Conservation (phyloP, 2,113 vertebrate genomes). For the Ramphastos sulfuratus region DNA sequence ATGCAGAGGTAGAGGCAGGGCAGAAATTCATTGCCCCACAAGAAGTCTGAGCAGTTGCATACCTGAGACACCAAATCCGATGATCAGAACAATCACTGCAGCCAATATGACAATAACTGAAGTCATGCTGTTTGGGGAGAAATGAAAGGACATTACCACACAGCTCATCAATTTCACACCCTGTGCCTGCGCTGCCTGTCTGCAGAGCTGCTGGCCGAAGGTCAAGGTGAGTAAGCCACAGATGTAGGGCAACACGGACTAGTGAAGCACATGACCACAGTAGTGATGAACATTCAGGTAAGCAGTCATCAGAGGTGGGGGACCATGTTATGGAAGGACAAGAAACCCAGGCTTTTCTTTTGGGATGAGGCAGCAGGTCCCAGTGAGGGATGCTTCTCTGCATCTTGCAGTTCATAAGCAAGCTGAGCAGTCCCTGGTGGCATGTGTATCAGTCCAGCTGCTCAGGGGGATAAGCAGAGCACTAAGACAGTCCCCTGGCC, state of each 20-base stretch:
- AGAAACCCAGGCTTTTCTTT: background rate
- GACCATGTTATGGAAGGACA: background rate
- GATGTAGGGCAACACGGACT: background rate
- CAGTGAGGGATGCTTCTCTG: background rate
- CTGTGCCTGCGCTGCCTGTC: rapidly evolving
- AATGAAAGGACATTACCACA: rapidly evolving
- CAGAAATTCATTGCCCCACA: background rate
- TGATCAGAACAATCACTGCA: constrained; percentile 8
- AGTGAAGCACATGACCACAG: background rate
- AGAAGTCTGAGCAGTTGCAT: background rate
- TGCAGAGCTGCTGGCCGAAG: background rate
- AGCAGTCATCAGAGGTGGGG: background rate
- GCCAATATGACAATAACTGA: constrained; percentile 3
- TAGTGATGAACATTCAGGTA: background rate
- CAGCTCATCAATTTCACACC: background rate
- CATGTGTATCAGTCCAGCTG: background rate
- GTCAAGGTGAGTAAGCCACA: rapidly evolving
- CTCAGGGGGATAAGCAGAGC: background rate
- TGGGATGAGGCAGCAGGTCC: background rate
- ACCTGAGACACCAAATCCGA: constrained; percentile 62
- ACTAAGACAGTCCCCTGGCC: background rate
- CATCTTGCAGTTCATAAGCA: background rate
- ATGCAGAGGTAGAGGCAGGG: rapidly evolving
- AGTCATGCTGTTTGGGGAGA: background rate
- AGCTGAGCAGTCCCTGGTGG: background rate